These are phyloP conservation scores for Patiria miniata DNA, from an alignment of 35 echinoderm and acorn worm genomes.

Conservation along the genomic window DNA sequence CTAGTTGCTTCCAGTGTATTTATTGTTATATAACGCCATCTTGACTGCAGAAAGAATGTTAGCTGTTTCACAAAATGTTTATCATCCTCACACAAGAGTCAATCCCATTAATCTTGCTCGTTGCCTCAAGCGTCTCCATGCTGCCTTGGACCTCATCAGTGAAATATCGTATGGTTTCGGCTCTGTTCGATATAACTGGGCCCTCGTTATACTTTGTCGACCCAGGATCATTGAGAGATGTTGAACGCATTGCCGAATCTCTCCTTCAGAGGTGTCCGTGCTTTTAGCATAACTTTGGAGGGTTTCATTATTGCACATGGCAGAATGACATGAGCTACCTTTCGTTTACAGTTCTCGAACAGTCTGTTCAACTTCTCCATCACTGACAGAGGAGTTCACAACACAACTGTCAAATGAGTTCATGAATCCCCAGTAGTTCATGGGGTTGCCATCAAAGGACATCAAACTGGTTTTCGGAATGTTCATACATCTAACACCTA, in stretches of 20 bases:
- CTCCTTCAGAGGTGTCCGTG: conserved; percentile 33
- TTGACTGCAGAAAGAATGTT: conserved; percentile 19
- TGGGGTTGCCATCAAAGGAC: conserved; percentile 52
- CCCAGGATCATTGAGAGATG: conserved; percentile 25
- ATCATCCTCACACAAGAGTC: not conserved
- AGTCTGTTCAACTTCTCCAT: conserved; percentile 38
- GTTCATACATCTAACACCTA: conserved; percentile 13
- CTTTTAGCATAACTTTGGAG: conserved; percentile 10
- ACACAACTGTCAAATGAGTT: conserved; percentile 57
- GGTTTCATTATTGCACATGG: conserved; percentile 30
- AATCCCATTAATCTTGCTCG: not conserved
- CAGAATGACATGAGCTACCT: conserved; percentile 54
- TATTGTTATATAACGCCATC: conserved; percentile 17
- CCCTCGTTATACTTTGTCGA: conserved; percentile 46
- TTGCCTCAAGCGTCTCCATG: not conserved
- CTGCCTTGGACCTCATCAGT: conserved; percentile 52
- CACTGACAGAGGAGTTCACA: conserved; percentile 32
- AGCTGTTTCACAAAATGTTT: conserved; percentile 10
- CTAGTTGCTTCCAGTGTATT: not conserved
- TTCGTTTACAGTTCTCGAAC: conserved; percentile 48
- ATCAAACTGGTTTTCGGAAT: conserved; percentile 37
- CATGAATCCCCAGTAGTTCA: conserved; percentile 49
- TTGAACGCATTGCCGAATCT: conserved; percentile 48
- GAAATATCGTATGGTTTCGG: not conserved
- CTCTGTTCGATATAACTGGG: no score